Percentiles rank a stretch among this genome's conserved stretches.
These are phyloP conservation scores for Nothura maculosa DNA, from an alignment of 2,797 vertebrate species.

Conservation along the genomic window DNA sequence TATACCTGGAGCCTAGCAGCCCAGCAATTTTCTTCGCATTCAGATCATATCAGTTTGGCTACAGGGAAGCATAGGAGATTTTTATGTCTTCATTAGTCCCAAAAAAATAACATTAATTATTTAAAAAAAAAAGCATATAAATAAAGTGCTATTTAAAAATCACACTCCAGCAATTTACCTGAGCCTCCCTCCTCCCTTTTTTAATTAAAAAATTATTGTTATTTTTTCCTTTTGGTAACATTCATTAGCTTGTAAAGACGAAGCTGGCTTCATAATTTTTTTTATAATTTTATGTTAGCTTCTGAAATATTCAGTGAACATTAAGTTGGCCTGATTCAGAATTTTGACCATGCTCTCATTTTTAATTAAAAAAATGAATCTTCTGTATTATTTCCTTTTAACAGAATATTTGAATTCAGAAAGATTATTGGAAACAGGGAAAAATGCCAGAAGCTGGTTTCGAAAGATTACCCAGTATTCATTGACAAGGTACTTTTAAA, in stretches of 20 bases:
- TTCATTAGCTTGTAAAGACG: not conserved
- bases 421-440: conserved; percentile 95
- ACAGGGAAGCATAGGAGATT: not conserved
- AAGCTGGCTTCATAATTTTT: not conserved
- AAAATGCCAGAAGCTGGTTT: conserved; percentile 91
- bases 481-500: conserved; percentile 89
- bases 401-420: conserved; percentile 96
- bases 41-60: not conserved
- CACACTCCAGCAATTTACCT: not conserved
- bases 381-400: conserved; percentile 55
- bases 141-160: not conserved
- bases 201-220: not conserved
- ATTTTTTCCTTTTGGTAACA: not conserved
- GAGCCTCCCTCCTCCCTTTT: not conserved
- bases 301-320: not conserved
- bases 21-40: not conserved
- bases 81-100: not conserved
- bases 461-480: conserved; percentile 93
- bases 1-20: not conserved
- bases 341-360: not conserved
- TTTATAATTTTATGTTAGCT: not conserved
- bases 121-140: not conserved
- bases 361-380: conserved; percentile 52
- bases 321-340: not conserved
- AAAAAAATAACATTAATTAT: not conserved